phyloP scores from a whole-genome alignment of 2,888 invertebrate species.

The Teleiodes luculella region DNA sequence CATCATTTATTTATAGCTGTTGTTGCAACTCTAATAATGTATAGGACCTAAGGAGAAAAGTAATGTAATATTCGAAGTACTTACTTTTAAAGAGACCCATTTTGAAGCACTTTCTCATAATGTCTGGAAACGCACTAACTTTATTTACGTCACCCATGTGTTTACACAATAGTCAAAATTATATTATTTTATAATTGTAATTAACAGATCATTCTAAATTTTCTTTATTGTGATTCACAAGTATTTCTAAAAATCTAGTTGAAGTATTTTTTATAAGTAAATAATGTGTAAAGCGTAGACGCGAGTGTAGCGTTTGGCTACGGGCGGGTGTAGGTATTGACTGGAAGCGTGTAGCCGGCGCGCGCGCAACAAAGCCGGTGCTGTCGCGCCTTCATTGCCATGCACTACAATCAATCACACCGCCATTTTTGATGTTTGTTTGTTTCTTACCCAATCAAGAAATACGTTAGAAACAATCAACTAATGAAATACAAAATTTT shows the following conservation, averaged over 20 bases:
- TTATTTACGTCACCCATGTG: constrained; percentile 58
- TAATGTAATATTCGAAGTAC: too few species aligned
- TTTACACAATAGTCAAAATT: constrained; percentile 16
- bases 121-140: constrained; percentile 51
- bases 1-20: too few species aligned
- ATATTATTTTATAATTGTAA: neutral
- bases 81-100: constrained; percentile 73
- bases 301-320: constrained; percentile 54
- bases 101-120: constrained; percentile 73
- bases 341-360: constrained; percentile 41
- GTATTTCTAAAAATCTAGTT: too few species aligned
- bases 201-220: neutral
- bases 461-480: too few species aligned
- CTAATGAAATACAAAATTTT: too few species aligned
- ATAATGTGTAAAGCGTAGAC: constrained; percentile 20
- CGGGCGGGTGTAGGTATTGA: constrained; percentile 55
- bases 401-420: constrained; percentile 36
- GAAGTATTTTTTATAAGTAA: too few species aligned
- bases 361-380: constrained; percentile 33
- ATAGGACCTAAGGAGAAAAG: too few species aligned
- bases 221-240: too few species aligned
- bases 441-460: too few species aligned
- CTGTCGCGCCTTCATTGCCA: constrained; percentile 55
- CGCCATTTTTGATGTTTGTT: too few species aligned
- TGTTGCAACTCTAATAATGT: too few species aligned